Base-by-base conservation (phyloP, 2,113 vertebrate species). In the Mesitornis unicolor region DNA sequence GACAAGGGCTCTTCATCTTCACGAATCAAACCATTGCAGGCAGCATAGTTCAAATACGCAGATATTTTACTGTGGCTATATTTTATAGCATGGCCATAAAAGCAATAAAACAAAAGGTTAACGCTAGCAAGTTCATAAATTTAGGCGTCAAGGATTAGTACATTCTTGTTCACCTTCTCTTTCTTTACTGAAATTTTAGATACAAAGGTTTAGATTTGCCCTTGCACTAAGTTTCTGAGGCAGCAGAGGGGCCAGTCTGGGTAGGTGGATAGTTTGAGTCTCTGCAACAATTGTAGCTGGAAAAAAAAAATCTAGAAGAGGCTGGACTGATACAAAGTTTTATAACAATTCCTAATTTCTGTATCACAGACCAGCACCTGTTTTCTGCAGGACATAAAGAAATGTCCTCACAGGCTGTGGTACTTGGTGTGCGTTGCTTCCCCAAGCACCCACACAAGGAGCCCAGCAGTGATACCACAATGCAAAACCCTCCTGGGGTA, bases 31-130 rank as follows among this genome's bases (percentile, higher is more conserved):
- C 25, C 36, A 36, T 24, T 40, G 4, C 43, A 25, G 88, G 76
- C 76, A 92, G 76, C 64, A 6, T 0, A 48, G 60, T 75, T 89
- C 94, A 75, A 76, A 65, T 9, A 69, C 0, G n/a, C 69, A 53
- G 65, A 47, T 57, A 51, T 56, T 87, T 87, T 74, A 94, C 79
- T 40, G 1, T 17, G 51, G 47, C 77, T 91, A 3, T 71, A 33
- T 76, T 96, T 95, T 84, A 95, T 19, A 53, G 53, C 3, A 8
- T 1, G 13, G 54, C 35, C 92, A 85, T 91, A 94, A 94, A 95
- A 67, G 92, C 85, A 69, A 75, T 96, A 84, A 96, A 96, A 75
- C 87, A 89, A 95, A 95, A 96, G 93, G 89, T 91, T 92, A 95
- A 91, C 76, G 8, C 11, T 7, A 73, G 87, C 69, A 89, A 79